Conservation (phyloP, 2,888 invertebrate genomes). For the Megaustenia siamemsis region DNA sequence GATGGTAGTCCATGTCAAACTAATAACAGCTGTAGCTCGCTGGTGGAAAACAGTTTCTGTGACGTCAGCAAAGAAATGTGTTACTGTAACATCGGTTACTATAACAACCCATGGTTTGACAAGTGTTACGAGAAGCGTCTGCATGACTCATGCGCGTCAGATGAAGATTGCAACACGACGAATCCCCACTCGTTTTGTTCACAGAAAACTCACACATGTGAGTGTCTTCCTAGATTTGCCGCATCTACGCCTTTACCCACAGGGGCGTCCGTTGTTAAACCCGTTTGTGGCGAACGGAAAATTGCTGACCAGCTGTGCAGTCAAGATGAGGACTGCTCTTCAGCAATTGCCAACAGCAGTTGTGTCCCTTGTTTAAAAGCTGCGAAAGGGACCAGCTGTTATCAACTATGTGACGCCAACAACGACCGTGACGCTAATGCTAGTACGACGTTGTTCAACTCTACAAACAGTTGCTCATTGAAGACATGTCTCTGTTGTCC, state of each 20-base stretch:
- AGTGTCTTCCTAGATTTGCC: constrained; percentile 17
- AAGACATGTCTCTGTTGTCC: background rate
- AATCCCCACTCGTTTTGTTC: constrained; percentile 38
- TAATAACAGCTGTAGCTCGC: background rate
- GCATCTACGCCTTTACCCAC: background rate
- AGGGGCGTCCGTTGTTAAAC: background rate
- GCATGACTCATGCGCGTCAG: constrained; percentile 13
- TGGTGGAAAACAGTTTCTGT: constrained; percentile 14
- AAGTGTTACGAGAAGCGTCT: constrained; percentile 25
- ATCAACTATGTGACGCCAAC: background rate
- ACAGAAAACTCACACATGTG: background rate
- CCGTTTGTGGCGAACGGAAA: constrained; percentile 17
- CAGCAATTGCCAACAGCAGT: constrained; percentile 61
- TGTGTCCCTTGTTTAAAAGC: constrained; percentile 52
- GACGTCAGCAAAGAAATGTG: constrained; percentile 7
- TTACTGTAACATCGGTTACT: constrained; percentile 38
- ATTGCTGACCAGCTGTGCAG: constrained; percentile 26
- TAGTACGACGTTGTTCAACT: background rate
- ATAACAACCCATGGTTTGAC: background rate
- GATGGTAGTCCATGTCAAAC: background rate
- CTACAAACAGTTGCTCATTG: background rate
- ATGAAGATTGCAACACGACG: constrained; percentile 25
- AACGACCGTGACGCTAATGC: too few species aligned
- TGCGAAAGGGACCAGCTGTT: background rate
- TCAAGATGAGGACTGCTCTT: constrained; percentile 60